A percentile compares a stretch with the other conserved stretches of the same genome.
phyloP scores from a whole-genome alignment of 2,888 invertebrate species.

The Catonia carolina region DNA sequence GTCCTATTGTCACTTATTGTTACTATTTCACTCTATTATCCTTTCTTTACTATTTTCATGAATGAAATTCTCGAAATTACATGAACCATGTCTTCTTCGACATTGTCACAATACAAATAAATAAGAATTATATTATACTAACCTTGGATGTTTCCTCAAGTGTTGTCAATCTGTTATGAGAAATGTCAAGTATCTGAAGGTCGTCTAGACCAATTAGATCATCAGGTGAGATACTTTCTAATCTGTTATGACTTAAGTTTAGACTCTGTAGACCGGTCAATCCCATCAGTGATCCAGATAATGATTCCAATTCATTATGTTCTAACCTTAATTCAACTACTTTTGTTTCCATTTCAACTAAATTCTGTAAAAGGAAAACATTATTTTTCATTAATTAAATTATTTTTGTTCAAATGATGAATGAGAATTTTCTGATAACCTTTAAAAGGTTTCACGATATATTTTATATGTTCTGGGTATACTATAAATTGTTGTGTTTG shows the following conservation, averaged over 20 bases:
- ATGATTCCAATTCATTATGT: conserved; percentile 61
- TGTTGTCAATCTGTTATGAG: conserved; percentile 67
- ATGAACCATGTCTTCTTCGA: too few relatives aligned
- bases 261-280: conserved; percentile 64
- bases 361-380: conserved; percentile 50
- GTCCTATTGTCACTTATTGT: too few relatives aligned
- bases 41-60: too few relatives aligned
- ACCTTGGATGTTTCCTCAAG: conserved; percentile 80
- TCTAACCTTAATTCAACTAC: conserved; percentile 66
- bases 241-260: conserved; percentile 66
- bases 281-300: conserved; percentile 70
- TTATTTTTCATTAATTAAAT: too few relatives aligned
- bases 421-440: too few relatives aligned
- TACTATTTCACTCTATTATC: too few relatives aligned
- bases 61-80: too few relatives aligned
- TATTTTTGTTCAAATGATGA: too few relatives aligned
- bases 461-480: too few relatives aligned
- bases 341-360: conserved; percentile 68
- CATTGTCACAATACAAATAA: too few relatives aligned
- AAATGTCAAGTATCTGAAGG: conserved; percentile 66
- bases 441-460: too few relatives aligned
- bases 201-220: conserved; percentile 72
- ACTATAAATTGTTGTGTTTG: too few relatives aligned
- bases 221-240: conserved; percentile 66
- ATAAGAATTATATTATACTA: conserved; percentile 30